Evolutionary conservation across 2,888 invertebrate genomes (phyloP).

Genomic region (Agriopis leucophaearia): DNA sequence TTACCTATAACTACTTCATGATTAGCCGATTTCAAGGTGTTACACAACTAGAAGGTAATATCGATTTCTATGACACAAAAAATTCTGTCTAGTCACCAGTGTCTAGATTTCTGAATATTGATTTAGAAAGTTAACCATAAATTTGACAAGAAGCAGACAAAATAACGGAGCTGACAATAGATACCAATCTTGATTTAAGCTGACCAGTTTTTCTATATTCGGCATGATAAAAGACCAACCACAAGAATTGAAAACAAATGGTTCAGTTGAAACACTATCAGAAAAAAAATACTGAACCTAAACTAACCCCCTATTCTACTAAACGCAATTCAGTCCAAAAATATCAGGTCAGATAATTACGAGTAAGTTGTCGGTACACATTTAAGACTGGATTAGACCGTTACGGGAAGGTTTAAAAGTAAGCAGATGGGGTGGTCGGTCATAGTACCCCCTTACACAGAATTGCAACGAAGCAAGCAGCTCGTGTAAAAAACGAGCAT

Average conservation of each 20-base stretch:
- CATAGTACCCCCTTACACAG: conserved; percentile 40
- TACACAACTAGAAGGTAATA: conserved; percentile 25
- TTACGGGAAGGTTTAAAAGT: conserved; percentile 25
- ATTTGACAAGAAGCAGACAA: conserved; percentile 23
- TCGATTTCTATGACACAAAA: conserved; percentile 31
- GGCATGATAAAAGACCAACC: background rate
- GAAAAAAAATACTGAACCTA: background rate
- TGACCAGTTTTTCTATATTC: conserved; percentile 11
- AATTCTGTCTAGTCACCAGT: conserved; percentile 23
- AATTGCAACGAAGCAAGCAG: conserved; percentile 50
- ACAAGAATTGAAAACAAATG: conserved; percentile 4
- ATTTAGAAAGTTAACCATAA: conserved; percentile 35
- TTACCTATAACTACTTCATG: conserved; percentile 4
- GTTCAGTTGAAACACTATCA: conserved; percentile 4
- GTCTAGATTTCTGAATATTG: conserved; percentile 34
- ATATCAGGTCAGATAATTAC: conserved; percentile 14
- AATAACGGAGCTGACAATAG: conserved; percentile 19
- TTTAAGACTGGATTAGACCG: conserved; percentile 11
- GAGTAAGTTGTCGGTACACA: background rate
- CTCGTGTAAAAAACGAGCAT: conserved; percentile 69
- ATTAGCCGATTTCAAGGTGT: conserved; percentile 6
- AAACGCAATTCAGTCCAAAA: conserved; percentile 18
- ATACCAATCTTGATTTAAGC: conserved; percentile 17
- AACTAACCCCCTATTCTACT: conserved; percentile 16
- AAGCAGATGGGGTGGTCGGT: conserved; percentile 33